A percentile compares a stretch with the other conserved stretches of the same genome.
Evolutionary conservation across 2,113 vertebrate species (phyloP).

Genomic region (Ailurus styani): DNA sequence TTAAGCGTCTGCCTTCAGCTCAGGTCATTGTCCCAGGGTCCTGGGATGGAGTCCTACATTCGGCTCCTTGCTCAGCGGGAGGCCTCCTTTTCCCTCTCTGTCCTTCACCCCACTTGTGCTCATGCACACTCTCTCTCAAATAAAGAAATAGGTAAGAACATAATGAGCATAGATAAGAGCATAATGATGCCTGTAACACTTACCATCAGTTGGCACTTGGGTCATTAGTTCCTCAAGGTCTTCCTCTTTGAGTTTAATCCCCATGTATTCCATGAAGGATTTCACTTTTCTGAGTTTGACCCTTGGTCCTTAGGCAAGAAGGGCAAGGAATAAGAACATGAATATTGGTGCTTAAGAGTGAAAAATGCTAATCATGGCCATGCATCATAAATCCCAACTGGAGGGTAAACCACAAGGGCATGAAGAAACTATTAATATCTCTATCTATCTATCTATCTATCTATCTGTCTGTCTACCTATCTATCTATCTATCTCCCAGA

Average conservation of each 20-base stretch:
- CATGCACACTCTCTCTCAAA: not conserved
- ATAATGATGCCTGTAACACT: not conserved
- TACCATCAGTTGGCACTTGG: conserved; percentile 22
- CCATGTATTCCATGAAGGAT: conserved; percentile 38
- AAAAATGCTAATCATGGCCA: not conserved
- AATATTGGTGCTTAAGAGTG: not conserved
- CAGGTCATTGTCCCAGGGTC: not conserved
- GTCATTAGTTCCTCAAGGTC: conserved; percentile 50
- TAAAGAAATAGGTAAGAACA: not conserved
- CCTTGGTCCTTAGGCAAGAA: conserved; percentile 23
- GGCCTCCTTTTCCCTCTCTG: not conserved
- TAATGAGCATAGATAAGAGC: not conserved
- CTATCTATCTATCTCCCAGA: not conserved
- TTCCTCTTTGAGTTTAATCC: conserved; percentile 13
- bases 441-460: too few relatives aligned
- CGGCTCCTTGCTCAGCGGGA: not conserved
- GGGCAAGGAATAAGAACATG: not conserved
- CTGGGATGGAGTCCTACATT: not conserved
- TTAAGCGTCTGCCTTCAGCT: not conserved
- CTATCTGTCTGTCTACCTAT: too few relatives aligned
- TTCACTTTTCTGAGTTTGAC: conserved; percentile 37
- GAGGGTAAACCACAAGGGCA: not conserved
- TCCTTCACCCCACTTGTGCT: not conserved
- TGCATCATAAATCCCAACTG: not conserved
- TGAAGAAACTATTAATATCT: not conserved